A percentile compares a stretch with the other conserved stretches of the same genome.
phyloP scores from a whole-genome alignment of 2,797 vertebrate species.

The Sciurus carolinensis region DNA sequence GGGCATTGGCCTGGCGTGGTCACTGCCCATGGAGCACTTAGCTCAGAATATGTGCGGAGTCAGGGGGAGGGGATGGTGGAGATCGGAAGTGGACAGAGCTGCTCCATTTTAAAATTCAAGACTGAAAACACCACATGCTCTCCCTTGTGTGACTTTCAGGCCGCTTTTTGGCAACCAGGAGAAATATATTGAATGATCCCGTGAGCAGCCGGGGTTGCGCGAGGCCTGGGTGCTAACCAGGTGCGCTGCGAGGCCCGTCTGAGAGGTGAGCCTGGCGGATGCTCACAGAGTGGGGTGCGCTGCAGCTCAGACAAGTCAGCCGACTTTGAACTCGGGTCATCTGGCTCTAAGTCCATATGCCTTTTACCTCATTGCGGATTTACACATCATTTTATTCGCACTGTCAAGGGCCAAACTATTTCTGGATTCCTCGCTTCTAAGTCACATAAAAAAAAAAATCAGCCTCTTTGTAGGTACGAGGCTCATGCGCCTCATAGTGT shows the following conservation, averaged over 20 bases:
- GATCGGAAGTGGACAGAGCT: not conserved
- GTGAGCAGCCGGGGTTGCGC: not conserved
- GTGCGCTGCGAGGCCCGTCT: not conserved
- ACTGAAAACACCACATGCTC: not conserved
- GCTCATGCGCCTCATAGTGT: not conserved
- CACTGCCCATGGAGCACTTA: not conserved
- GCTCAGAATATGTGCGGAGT: not conserved
- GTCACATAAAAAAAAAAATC: not conserved
- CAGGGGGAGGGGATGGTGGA: too few relatives aligned
- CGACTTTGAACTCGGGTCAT: not conserved
- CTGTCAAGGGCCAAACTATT: not conserved
- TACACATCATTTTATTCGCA: not conserved
- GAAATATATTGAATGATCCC: not conserved
- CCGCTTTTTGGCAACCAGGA: not conserved
- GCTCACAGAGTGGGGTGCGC: too few relatives aligned
- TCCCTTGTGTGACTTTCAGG: not conserved
- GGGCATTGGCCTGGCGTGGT: fast-evolving
- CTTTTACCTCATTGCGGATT: not conserved
- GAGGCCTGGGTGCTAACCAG: too few relatives aligned
- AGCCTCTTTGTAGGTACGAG: not conserved
- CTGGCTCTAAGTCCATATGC: not conserved
- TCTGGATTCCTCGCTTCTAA: not conserved
- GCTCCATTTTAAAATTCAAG: not conserved
- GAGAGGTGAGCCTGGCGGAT: not conserved
- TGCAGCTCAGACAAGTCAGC: not conserved